Conservation (phyloP, 1,140 invertebrate species). For the Papilio machaon region DNA sequence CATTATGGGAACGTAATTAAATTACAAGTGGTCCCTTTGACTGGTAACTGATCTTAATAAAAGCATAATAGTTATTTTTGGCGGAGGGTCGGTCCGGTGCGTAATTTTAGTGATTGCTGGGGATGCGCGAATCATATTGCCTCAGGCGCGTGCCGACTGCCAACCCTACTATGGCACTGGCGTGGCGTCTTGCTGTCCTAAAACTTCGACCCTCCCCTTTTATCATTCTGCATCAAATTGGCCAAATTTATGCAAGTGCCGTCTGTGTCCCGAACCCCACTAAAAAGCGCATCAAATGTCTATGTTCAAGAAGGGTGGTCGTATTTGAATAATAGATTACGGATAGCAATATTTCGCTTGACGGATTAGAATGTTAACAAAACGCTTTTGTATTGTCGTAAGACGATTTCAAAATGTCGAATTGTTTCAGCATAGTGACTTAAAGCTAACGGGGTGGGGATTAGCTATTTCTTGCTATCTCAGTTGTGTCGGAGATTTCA, state of each 20-base stretch:
- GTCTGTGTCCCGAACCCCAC: slow-evolving; percentile 51
- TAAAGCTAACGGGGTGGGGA: background rate
- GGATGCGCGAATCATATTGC: slow-evolving; percentile 45
- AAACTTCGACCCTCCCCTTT: slow-evolving; percentile 41
- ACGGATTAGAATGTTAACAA: slow-evolving; percentile 25
- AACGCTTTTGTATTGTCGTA: background rate
- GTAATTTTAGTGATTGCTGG: slow-evolving; percentile 69
- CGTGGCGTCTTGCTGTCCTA: slow-evolving; percentile 31
- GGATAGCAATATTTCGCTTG: slow-evolving; percentile 30
- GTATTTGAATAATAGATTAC: slow-evolving; percentile 65
- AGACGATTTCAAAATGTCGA: background rate
- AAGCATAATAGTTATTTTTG: slow-evolving; percentile 77
- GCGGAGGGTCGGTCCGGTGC: slow-evolving; percentile 64
- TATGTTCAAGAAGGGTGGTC: slow-evolving; percentile 65
- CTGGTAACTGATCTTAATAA: slow-evolving; percentile 74
- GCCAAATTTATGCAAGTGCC: slow-evolving; percentile 78
- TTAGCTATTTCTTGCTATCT: background rate
- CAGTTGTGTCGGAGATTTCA: background rate
- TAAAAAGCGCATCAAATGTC: slow-evolving; percentile 73
- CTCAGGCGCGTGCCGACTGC: slow-evolving; percentile 35
- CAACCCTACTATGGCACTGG: slow-evolving; percentile 35
- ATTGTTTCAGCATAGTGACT: slow-evolving; percentile 7
- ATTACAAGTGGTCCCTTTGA: slow-evolving; percentile 75
- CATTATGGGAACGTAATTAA: slow-evolving; percentile 68
- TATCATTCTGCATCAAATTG: slow-evolving; percentile 70